A percentile compares a stretch with the other conserved stretches of the same genome.
Evolutionary conservation across 2,888 invertebrate genomes (phyloP).

Genomic region (Amorpha juglandis): DNA sequence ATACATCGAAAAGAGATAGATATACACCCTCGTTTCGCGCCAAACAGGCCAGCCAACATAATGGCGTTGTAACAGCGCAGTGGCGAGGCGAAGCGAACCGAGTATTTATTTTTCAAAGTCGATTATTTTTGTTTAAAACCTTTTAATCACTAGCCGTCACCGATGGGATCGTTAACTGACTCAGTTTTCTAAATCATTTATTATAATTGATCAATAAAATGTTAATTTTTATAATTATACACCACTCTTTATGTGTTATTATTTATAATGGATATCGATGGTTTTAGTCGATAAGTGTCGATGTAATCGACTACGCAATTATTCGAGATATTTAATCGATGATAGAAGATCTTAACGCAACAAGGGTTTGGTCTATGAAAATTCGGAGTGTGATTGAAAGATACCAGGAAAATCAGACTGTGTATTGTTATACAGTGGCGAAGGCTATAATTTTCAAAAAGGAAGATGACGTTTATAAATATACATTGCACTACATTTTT

Average conservation of each 20-base stretch:
- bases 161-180: slow-evolving; percentile 56
- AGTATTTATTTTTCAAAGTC: slow-evolving; percentile 70
- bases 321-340: background rate
- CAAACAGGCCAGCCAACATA: slow-evolving; percentile 49
- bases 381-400: too few relatives aligned
- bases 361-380: too few relatives aligned
- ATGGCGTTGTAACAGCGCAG: slow-evolving; percentile 63
- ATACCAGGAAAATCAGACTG: too few relatives aligned
- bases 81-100: slow-evolving; percentile 56
- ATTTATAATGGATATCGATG: slow-evolving; percentile 18
- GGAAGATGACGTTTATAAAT: too few relatives aligned
- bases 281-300: slow-evolving; percentile 6
- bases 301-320: slow-evolving; percentile 5
- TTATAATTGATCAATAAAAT: slow-evolving; percentile 76
- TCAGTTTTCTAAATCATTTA: slow-evolving; percentile 67
- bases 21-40: slow-evolving; percentile 32
- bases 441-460: too few relatives aligned
- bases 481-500: too few relatives aligned
- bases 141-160: slow-evolving; percentile 65
- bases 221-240: slow-evolving; percentile 68
- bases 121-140: slow-evolving; percentile 72
- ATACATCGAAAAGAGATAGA: slow-evolving; percentile 46
- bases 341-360: background rate
- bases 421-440: too few relatives aligned
- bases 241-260: slow-evolving; percentile 40